phyloP scores from a whole-genome alignment of 2,888 invertebrate genomes.

The Acrobasis consociella region DNA sequence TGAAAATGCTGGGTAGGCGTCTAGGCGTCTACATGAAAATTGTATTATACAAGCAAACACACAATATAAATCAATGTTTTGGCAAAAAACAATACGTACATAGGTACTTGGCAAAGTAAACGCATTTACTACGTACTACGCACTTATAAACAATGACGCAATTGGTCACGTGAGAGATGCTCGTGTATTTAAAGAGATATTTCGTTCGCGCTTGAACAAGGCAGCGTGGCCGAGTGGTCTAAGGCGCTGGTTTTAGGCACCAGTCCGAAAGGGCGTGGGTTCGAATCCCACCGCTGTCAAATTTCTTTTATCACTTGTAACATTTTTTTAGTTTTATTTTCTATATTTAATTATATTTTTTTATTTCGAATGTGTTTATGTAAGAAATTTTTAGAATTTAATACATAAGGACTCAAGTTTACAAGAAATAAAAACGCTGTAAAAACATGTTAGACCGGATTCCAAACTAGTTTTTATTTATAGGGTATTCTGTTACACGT shows the following conservation, averaged over 20 bases:
- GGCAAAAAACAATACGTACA: not conserved
- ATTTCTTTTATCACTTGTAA: constrained; percentile 45
- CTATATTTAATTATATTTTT: constrained; percentile 8
- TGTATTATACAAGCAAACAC: too few relatives aligned
- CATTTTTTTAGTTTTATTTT: not conserved
- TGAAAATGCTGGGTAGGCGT: too few relatives aligned
- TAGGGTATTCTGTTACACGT: too few relatives aligned
- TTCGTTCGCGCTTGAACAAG: constrained; percentile 35
- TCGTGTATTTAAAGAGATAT: constrained; percentile 24
- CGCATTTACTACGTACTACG: not conserved
- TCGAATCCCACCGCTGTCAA: constrained; percentile 87
- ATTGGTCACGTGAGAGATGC: not conserved
- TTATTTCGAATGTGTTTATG: not conserved
- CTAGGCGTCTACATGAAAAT: too few relatives aligned
- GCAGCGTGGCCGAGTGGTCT: constrained; percentile 88
- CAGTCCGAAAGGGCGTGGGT: constrained; percentile 88
- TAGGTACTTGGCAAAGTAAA: not conserved
- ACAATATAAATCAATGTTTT: not conserved
- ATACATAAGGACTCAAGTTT: too few relatives aligned
- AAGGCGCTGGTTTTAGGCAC: constrained; percentile 86
- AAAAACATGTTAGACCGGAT: too few relatives aligned
- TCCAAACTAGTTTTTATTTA: too few relatives aligned
- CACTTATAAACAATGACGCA: not conserved
- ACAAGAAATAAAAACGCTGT: too few relatives aligned
- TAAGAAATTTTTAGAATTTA: too few relatives aligned